These are phyloP conservation scores for Eulithis testata DNA, from an alignment of 2,888 invertebrate genomes.

Conservation along the genomic window DNA sequence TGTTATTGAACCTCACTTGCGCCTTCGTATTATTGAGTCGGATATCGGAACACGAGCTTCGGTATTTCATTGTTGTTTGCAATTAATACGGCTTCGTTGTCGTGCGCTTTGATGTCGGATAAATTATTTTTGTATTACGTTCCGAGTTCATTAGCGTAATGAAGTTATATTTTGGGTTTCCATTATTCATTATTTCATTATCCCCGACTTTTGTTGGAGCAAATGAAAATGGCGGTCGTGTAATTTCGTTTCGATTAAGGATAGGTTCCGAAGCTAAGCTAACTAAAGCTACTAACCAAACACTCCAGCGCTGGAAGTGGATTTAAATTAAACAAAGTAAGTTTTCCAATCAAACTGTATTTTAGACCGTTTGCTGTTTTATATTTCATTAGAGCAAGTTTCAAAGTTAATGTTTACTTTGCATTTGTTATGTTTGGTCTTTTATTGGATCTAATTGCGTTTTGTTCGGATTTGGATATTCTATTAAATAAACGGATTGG, in stretches of 20 bases:
- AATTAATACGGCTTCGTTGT: slow-evolving; percentile 37
- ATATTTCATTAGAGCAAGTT: slow-evolving; percentile 42
- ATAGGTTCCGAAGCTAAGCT: slow-evolving; percentile 35
- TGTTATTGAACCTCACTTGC: slow-evolving; percentile 60
- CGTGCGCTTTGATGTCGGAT: slow-evolving; percentile 30
- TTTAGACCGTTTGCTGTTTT: slow-evolving; percentile 39
- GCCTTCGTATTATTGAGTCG: slow-evolving; percentile 54
- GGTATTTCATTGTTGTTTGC: slow-evolving; percentile 40
- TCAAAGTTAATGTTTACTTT: slow-evolving; percentile 34
- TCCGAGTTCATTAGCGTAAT: slow-evolving; percentile 37
- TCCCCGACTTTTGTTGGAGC: slow-evolving; percentile 15
- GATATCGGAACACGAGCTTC: slow-evolving; percentile 40
- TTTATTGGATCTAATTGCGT: slow-evolving; percentile 21
- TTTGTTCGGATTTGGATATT: not conserved
- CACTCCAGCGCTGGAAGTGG: slow-evolving; percentile 36
- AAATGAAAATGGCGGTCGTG: slow-evolving; percentile 23
- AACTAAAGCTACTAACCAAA: slow-evolving; percentile 43
- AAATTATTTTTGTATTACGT: slow-evolving; percentile 38
- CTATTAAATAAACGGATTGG: slow-evolving; percentile 2
- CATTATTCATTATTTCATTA: slow-evolving; percentile 28
- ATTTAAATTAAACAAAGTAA: slow-evolving; percentile 46
- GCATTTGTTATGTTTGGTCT: slow-evolving; percentile 22
- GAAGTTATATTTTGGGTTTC: slow-evolving; percentile 35
- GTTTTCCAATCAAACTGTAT: slow-evolving; percentile 48
- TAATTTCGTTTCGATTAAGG: slow-evolving; percentile 34